A percentile compares a stretch with the other conserved stretches of the same genome.
Conservation (phyloP, 2,113 vertebrate species). For the Falcunculus frontatus region DNA sequence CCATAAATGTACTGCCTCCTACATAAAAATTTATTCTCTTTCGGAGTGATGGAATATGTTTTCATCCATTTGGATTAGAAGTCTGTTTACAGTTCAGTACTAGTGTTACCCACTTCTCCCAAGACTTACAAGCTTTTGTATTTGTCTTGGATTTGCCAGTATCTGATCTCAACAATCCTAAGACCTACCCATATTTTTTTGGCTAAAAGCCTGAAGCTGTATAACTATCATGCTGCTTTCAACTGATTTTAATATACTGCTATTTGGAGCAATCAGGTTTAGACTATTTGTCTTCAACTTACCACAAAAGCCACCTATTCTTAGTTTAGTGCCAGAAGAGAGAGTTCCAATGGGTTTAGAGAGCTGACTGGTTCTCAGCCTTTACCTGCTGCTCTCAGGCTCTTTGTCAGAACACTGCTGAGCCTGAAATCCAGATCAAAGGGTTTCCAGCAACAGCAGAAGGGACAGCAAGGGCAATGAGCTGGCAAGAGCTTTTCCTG, state of each 20-base stretch:
- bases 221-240: neutral
- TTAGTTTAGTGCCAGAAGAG: neutral
- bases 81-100: conserved; percentile 3
- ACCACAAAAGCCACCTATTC: neutral
- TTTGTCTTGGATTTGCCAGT: conserved; percentile 20
- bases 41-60: neutral
- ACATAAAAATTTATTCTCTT: neutral
- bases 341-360: neutral
- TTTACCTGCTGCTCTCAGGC: neutral
- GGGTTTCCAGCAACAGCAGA: neutral
- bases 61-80: neutral
- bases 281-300: neutral
- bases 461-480: neutral
- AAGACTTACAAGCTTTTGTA: neutral
- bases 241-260: neutral
- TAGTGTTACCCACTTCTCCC: neutral
- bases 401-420: neutral
- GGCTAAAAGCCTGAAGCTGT: neutral
- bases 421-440: neutral
- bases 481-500: neutral
- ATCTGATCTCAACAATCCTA: neutral
- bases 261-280: neutral
- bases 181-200: neutral
- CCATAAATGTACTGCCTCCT: neutral
- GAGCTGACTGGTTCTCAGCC: neutral